Evolutionary conservation across 2,113 vertebrate genomes (phyloP).

Genomic region (Amphiprion percula): DNA sequence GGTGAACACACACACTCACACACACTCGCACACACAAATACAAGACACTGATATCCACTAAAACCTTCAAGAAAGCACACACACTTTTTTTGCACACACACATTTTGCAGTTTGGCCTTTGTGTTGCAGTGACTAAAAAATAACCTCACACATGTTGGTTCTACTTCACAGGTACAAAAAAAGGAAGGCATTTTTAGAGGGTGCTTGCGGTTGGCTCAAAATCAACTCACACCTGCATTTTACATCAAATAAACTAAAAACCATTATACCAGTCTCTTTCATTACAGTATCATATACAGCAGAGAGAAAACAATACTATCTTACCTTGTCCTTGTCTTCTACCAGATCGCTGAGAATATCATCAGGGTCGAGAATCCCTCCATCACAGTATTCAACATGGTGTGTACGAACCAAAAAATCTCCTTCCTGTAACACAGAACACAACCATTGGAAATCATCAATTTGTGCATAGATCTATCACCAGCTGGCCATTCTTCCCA

Average conservation of each 20-base stretch:
- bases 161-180: too few species aligned
- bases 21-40: constrained; percentile 2
- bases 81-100: not conserved
- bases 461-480: not conserved
- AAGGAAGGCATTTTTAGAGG: too few species aligned
- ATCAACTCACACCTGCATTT: too few species aligned
- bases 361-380: constrained; percentile 98
- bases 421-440: constrained; percentile 85
- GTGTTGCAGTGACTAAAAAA: too few species aligned
- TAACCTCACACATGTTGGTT: too few species aligned
- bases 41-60: not conserved
- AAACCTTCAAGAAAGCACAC: not conserved
- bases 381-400: constrained; percentile 96
- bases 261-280: too few species aligned
- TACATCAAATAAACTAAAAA: too few species aligned
- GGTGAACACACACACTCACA: constrained; percentile 8
- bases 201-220: too few species aligned
- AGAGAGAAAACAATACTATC: not conserved
- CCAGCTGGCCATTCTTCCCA: not conserved
- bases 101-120: too few species aligned
- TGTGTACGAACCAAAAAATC: constrained; percentile 94
- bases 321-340: constrained; percentile 98
- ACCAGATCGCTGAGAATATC: constrained; percentile 95
- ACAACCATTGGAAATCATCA: not conserved
- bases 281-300: not conserved